Evolutionary conservation across 1,140 invertebrate genomes (phyloP).

Genomic region (Nebria ingens): DNA sequence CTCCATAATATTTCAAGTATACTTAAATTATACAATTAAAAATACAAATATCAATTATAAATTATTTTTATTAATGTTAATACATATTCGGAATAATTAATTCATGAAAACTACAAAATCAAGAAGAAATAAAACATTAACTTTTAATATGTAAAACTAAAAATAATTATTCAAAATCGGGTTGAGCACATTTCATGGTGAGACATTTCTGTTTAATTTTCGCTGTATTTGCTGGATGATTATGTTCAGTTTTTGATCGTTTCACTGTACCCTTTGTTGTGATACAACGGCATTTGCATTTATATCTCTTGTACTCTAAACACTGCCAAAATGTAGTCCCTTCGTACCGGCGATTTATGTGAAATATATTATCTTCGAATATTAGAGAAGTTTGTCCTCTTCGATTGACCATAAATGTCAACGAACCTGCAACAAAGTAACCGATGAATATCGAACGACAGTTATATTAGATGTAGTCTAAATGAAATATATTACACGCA

Average conservation of each 20-base stretch:
- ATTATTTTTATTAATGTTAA: no score
- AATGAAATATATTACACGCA: no score
- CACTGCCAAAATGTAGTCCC: slow-evolving; percentile 11
- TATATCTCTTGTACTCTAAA: slow-evolving; percentile 4
- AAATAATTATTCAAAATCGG: no score
- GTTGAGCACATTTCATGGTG: neutral
- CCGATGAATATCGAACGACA: no score
- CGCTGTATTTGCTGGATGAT: slow-evolving; percentile 1
- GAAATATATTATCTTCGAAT: slow-evolving; percentile 14
- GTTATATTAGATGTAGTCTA: no score
- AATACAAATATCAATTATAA: no score
- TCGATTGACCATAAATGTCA: slow-evolving; percentile 10
- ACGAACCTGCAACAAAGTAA: neutral
- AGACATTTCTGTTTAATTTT: neutral
- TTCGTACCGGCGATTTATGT: slow-evolving; percentile 11
- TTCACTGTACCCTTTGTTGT: slow-evolving; percentile 10
- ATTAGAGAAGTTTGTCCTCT: slow-evolving; percentile 9
- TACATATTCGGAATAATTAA: no score
- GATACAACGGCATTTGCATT: slow-evolving; percentile 11
- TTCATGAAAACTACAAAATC: no score
- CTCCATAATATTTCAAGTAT: no score
- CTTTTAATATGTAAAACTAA: no score
- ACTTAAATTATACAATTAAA: no score
- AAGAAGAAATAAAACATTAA: no score
- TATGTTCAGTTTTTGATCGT: slow-evolving; percentile 8